phyloP scores from a whole-genome alignment of 1,140 invertebrate species.

The Apis cerana region DNA sequence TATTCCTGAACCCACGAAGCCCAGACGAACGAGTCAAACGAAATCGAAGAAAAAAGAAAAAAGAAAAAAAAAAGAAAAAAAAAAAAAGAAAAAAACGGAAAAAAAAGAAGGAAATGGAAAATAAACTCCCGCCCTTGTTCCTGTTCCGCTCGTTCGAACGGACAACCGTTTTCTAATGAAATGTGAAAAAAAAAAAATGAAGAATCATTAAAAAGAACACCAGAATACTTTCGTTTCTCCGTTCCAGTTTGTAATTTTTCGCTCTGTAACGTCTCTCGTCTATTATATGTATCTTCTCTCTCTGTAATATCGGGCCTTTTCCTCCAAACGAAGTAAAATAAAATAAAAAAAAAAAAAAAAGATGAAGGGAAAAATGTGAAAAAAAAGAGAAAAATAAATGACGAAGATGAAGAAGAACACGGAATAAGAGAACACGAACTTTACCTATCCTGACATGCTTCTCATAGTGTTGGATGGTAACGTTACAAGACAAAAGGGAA shows the following conservation, averaged over 20 bases:
- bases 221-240: conserved; percentile 47
- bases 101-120: not conserved
- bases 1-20: conserved; percentile 4
- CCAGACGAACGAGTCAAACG: not conserved
- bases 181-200: not conserved
- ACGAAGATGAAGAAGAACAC: conserved; percentile 48
- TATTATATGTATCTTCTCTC: conserved; percentile 62
- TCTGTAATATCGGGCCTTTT: conserved; percentile 76
- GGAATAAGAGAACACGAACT: conserved; percentile 67
- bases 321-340: conserved; percentile 61
- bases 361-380: conserved; percentile 30
- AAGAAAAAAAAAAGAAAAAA: not conserved
- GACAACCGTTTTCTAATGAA: conserved; percentile 9
- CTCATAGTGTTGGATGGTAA: conserved; percentile 78
- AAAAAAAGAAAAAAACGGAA: not conserved
- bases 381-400: conserved; percentile 34
- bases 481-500: conserved; percentile 75
- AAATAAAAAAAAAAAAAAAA: conserved; percentile 23
- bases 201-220: not conserved
- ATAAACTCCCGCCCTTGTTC: conserved; percentile 25
- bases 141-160: conserved; percentile 53
- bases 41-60: not conserved
- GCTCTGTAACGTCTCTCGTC: conserved; percentile 70
- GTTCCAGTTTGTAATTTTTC: conserved; percentile 61
- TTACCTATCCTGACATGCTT: conserved; percentile 76